Conservation (phyloP, 2,888 invertebrate species). For the Apamea anceps region DNA sequence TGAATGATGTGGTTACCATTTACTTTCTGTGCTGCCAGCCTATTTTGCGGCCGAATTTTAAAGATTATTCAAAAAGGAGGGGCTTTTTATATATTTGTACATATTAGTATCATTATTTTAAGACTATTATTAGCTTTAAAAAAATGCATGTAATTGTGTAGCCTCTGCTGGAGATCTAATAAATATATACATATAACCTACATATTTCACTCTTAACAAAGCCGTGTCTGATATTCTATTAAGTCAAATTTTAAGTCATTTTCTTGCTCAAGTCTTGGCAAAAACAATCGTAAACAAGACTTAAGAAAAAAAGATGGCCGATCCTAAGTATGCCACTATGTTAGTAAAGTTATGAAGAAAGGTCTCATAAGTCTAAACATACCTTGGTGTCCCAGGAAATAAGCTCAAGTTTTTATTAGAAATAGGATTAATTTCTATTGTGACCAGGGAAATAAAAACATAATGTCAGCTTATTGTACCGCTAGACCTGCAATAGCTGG, state of each 20-base stretch:
- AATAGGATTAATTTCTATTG: constrained; percentile 48
- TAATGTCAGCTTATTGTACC: constrained; percentile 33
- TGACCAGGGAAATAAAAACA: constrained; percentile 28
- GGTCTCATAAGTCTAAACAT: constrained; percentile 43
- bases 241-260: neutral
- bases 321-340: constrained; percentile 25
- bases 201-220: neutral
- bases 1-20: neutral
- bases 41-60: too few species aligned
- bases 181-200: too few species aligned
- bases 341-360: constrained; percentile 40
- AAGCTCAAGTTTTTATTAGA: constrained; percentile 43
- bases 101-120: too few species aligned
- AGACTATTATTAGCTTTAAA: too few species aligned
- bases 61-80: too few species aligned
- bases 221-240: neutral
- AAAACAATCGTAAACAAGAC: constrained; percentile 3
- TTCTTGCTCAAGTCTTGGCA: neutral
- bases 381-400: constrained; percentile 5
- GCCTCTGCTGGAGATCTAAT: too few species aligned
- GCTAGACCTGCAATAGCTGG: constrained; percentile 16
- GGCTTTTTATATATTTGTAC: too few species aligned
- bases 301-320: neutral
- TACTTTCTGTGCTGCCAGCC: too few species aligned
- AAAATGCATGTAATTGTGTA: too few species aligned